Evolutionary conservation across 2,888 invertebrate species (phyloP).

Genomic region (Nezara viridula): DNA sequence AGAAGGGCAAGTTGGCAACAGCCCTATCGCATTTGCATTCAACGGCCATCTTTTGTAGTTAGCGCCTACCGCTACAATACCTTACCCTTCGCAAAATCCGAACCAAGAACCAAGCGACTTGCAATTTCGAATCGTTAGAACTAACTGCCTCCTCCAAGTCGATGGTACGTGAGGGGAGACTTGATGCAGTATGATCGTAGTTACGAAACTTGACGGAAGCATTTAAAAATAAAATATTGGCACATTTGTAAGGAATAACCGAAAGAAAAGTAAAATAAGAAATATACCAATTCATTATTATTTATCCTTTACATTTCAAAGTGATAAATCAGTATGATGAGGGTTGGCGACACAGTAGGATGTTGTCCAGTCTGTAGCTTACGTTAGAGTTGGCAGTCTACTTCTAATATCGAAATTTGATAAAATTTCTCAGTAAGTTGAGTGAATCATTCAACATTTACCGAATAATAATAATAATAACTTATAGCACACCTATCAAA

Average conservation of each 20-base stretch:
- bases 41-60: slow-evolving; percentile 33
- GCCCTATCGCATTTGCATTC: slow-evolving; percentile 36
- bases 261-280: neutral
- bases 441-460: no score
- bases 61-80: neutral
- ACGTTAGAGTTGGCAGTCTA: no score
- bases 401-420: no score
- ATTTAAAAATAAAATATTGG: neutral
- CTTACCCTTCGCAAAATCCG: neutral
- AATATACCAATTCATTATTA: no score
- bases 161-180: neutral
- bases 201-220: neutral
- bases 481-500: no score
- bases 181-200: neutral
- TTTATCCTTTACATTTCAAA: no score
- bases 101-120: neutral
- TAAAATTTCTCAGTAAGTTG: no score
- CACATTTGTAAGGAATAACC: neutral
- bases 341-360: no score
- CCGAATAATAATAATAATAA: no score
- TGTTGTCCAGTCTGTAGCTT: no score
- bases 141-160: neutral
- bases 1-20: slow-evolving; percentile 6
- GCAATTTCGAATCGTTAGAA: neutral
- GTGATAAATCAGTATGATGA: no score